These are phyloP conservation scores for Gorsachius magnificus DNA, from an alignment of 2,797 vertebrate species.

Conservation along the genomic window DNA sequence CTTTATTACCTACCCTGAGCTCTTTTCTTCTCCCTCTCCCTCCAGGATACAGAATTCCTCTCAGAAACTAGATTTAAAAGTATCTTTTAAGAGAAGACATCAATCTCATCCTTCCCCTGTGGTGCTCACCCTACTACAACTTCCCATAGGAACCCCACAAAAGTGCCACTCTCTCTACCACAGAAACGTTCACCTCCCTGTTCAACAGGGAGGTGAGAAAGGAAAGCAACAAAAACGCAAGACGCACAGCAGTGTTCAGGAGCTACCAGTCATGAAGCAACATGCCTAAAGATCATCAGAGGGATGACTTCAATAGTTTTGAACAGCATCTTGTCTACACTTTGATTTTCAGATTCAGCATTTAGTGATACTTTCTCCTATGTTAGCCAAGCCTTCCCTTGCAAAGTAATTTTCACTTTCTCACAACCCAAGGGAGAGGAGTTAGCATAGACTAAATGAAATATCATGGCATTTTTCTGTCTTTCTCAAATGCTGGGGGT, in stretches of 20 bases:
- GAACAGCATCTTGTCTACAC: not conserved
- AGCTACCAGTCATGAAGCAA: not conserved
- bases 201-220: not conserved
- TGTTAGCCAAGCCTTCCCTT: not conserved
- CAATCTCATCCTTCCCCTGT: not conserved
- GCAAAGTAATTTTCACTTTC: constrained; percentile 32
- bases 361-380: not conserved
- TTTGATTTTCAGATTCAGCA: not conserved
- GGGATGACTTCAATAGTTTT: not conserved
- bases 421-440: not conserved
- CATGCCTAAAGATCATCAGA: not conserved
- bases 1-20: not conserved
- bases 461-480: not conserved
- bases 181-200: not conserved
- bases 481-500: not conserved
- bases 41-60: not conserved
- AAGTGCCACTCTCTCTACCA: not conserved
- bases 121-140: not conserved
- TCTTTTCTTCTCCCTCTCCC: not conserved
- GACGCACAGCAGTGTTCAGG: not conserved
- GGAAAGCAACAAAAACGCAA: not conserved
- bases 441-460: constrained; percentile 27
- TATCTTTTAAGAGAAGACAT: not conserved
- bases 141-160: not conserved
- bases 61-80: not conserved